A percentile compares a stretch with the other conserved stretches of the same genome.
phyloP scores from a whole-genome alignment of 2,797 vertebrate species.

The Alosa sapidissima region DNA sequence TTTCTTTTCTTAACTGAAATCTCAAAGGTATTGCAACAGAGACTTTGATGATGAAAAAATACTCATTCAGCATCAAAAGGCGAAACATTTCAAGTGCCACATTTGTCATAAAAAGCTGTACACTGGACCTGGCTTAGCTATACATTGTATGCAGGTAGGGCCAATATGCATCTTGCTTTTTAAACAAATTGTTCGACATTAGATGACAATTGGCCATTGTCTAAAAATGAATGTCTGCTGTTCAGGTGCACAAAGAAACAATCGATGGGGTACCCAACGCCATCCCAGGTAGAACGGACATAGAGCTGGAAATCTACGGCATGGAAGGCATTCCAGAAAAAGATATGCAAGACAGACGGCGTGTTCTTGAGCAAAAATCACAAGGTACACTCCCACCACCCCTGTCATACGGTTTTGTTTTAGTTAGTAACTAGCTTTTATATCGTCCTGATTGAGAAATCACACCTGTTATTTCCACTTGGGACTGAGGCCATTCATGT shows the following conservation, averaged over 20 bases:
- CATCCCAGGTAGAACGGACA: slow-evolving; percentile 95
- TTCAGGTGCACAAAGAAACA: slow-evolving; percentile 97
- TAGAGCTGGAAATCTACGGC: slow-evolving; percentile 98
- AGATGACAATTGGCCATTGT: not conserved
- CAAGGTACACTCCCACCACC: slow-evolving; percentile 76
- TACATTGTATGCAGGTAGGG: slow-evolving; percentile 98
- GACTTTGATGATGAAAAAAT: slow-evolving; percentile 99
- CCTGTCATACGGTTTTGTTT: not conserved
- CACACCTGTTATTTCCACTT: too few species aligned
- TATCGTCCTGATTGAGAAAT: too few species aligned
- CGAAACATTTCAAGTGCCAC: slow-evolving; percentile 99
- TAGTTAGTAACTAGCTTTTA: not conserved
- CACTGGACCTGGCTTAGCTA: slow-evolving; percentile 95
- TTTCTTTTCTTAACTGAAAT: not conserved
- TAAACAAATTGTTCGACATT: not conserved
- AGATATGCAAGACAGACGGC: slow-evolving; percentile 94
- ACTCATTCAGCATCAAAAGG: slow-evolving; percentile 98
- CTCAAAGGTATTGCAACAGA: slow-evolving; percentile 92
- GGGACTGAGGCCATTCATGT: too few species aligned
- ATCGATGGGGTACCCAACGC: slow-evolving; percentile 98
- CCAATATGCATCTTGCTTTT: not conserved
- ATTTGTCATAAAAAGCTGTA: slow-evolving; percentile 99
- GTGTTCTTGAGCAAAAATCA: slow-evolving; percentile 94
- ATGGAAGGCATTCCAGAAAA: slow-evolving; percentile 99
- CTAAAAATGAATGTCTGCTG: slow-evolving; percentile 16